A percentile compares a stretch with the other conserved stretches of the same genome.
phyloP scores from a whole-genome alignment of 2,797 vertebrate genomes.

The Macroramphosus scolopax region DNA sequence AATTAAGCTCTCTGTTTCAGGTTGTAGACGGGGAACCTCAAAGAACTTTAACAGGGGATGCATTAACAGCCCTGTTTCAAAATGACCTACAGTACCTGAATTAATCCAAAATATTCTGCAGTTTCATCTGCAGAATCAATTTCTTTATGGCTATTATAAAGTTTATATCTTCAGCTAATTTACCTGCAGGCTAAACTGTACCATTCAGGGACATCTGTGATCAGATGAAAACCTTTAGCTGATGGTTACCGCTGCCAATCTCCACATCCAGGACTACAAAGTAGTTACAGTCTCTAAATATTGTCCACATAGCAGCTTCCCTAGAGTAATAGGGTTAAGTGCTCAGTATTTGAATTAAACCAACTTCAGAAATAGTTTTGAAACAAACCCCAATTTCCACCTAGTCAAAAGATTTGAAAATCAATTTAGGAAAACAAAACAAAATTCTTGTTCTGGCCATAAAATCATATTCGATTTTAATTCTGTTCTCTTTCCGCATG shows the following conservation, averaged over 20 bases:
- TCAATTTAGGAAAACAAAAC: too few relatives aligned
- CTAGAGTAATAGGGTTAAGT: background rate
- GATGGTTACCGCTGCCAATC: background rate
- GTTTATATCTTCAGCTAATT: background rate
- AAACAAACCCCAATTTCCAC: too few relatives aligned
- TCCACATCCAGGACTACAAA: background rate
- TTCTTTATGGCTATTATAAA: background rate
- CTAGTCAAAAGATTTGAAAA: too few relatives aligned
- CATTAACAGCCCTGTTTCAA: background rate
- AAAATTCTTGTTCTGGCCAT: too few relatives aligned
- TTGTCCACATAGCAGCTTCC: background rate
- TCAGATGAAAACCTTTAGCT: background rate
- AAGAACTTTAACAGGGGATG: background rate
- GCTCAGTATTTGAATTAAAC: background rate
- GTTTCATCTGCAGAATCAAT: background rate
- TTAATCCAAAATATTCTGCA: background rate
- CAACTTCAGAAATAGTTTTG: background rate
- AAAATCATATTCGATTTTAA: too few relatives aligned
- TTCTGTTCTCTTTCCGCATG: too few relatives aligned
- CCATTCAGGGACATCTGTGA: background rate
- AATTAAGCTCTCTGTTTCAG: constrained; percentile 38
- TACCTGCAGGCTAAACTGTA: background rate
- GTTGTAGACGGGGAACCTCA: background rate
- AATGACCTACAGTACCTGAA: background rate
- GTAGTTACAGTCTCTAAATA: constrained; percentile 1